Base-by-base conservation (phyloP, 2,888 invertebrate species). In the Apodemia hepburni region DNA sequence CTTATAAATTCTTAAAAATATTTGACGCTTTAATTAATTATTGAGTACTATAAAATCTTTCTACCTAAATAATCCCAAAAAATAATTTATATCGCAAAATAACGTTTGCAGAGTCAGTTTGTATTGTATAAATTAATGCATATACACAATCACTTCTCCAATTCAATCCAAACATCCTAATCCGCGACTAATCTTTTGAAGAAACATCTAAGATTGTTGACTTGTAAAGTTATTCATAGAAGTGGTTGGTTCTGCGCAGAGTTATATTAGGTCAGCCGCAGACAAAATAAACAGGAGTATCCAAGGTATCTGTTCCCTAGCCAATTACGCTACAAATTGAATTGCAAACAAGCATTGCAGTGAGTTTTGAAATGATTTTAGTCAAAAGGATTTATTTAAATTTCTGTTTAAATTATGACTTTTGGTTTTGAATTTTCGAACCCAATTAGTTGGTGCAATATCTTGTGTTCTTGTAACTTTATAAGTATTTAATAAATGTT, bases 331-430 rank as follows among this genome's bases (percentile, higher is more conserved):
- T 54, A 15, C 54, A 54, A 54, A 59, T 59, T 59, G 45, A 64
- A 64, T 59, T 42, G 61, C 57, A 58, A 58, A 64, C 61, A 61
- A 61, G 61, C 35, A 61, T 22, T 61, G 54, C 59, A 57, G 58
- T 42, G 59, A 58, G 17, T 27, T 45, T 45, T 27, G 45, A 59
- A 18, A 59, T 45, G 38, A 61, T 63, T 63, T 54, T 57, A 65
- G 33, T 60, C 59, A 61, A 65, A 49, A 59, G 59, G 59, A 22
- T 42, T 59, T 59, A 58, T 58, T 58, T 2, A 58, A 58, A 58
- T 35, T 58, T 17, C 7, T 18, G 35, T n/a, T 33, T 17, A 0
- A 29, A 33, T 58, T 58, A 38, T 12, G 22, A 51, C 5, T 51
- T 9, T 17, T 51, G 22, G 51, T 51, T 51, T 33, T 11, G 22